These are phyloP conservation scores for Rhea pennata DNA, from an alignment of 2,113 vertebrate genomes.

Conservation along the genomic window DNA sequence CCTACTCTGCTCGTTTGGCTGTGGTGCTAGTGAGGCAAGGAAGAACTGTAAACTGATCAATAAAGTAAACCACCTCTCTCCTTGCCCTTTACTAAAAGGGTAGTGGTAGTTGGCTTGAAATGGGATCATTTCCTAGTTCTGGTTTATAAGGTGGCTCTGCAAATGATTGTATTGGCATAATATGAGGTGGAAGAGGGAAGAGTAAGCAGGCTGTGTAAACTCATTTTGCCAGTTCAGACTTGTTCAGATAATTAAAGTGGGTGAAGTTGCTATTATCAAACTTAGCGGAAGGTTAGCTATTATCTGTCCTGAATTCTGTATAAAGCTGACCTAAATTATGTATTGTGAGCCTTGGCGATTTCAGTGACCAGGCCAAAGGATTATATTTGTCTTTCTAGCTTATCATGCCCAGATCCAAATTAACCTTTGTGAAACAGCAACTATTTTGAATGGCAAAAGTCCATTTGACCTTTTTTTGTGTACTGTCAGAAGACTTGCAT, in stretches of 20 bases:
- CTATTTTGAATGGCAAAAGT: background rate
- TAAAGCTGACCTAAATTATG: background rate
- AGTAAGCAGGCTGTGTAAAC: background rate
- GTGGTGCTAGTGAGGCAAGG: background rate
- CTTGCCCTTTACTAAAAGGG: background rate
- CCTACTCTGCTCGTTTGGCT: background rate
- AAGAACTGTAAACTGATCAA: accelerated
- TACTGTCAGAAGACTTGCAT: background rate
- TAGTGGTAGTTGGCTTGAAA: background rate
- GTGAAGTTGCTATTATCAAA: background rate
- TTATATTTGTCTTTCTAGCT: background rate
- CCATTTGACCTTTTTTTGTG: background rate
- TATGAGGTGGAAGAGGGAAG: background rate
- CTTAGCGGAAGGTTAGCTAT: background rate
- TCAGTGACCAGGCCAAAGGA: background rate
- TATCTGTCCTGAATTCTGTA: background rate
- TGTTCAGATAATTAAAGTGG: background rate
- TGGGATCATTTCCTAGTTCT: background rate
- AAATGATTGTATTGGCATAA: background rate
- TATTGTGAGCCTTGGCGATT: background rate
- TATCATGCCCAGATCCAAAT: background rate
- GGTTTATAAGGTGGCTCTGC: background rate
- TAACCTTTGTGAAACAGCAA: background rate
- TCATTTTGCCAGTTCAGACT: background rate
- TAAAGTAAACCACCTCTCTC: background rate